phyloP scores from a whole-genome alignment of 2,113 vertebrate species.

The Stegostoma tigrinum region DNA sequence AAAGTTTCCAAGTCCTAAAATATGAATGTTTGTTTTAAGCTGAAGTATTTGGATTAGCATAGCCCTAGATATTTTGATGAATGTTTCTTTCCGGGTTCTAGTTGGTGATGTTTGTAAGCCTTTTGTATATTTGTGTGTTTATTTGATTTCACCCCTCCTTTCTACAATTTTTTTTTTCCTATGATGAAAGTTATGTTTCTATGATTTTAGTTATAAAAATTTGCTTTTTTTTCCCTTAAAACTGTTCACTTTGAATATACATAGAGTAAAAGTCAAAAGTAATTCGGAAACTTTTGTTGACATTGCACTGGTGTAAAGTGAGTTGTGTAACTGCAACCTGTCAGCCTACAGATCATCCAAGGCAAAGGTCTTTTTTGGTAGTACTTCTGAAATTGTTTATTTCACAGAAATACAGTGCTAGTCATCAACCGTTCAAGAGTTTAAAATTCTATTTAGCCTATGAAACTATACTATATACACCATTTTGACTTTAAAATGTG shows the following conservation, averaged over 20 bases:
- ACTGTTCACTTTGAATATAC: neutral
- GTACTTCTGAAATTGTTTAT: neutral
- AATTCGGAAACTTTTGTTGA: neutral
- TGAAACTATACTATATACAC: neutral
- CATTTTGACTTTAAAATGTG: neutral
- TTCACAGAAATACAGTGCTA: neutral
- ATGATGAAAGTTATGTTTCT: neutral
- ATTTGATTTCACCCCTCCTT: neutral
- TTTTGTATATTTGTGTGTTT: neutral
- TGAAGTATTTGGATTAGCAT: neutral
- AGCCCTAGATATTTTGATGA: neutral
- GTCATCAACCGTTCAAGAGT: neutral
- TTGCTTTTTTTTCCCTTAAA: neutral
- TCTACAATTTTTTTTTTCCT: neutral
- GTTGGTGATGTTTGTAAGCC: neutral
- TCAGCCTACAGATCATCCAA: neutral
- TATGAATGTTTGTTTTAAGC: neutral
- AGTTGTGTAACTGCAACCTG: neutral
- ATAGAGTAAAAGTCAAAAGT: neutral
- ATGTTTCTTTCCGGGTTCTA: neutral
- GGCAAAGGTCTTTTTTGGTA: neutral
- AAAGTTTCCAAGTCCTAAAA: neutral
- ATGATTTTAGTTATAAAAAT: neutral
- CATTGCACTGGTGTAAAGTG: neutral
- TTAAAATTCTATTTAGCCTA: neutral